These are phyloP conservation scores for Chromobotia macracanthus DNA, from an alignment of 2,797 vertebrate genomes.

Conservation along the genomic window DNA sequence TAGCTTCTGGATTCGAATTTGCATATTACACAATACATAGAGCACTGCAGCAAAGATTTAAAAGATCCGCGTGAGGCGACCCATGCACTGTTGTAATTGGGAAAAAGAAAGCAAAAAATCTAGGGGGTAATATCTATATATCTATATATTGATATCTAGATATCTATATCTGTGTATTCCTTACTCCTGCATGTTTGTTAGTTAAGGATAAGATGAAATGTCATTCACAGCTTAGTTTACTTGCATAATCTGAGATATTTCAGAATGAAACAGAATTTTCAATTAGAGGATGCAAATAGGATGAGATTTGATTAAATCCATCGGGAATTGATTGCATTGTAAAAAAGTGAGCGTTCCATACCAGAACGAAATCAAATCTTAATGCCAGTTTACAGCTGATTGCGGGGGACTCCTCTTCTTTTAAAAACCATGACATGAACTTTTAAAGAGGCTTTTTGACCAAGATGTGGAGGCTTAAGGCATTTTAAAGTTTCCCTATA, in stretches of 20 bases:
- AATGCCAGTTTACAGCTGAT: background rate
- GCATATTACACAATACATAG: constrained; percentile 33
- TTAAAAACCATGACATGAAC: too few species aligned
- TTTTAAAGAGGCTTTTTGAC: too few species aligned
- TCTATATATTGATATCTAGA: too few species aligned
- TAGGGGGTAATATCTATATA: background rate
- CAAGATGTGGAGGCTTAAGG: too few species aligned
- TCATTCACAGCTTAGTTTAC: background rate
- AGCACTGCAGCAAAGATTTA: constrained; percentile 25
- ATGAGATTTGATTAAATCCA: background rate
- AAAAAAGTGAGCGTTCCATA: background rate
- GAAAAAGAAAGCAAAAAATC: background rate
- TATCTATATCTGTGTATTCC: too few species aligned
- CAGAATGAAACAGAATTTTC: background rate
- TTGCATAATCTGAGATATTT: background rate
- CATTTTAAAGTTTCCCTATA: too few species aligned
- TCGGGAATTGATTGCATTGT: background rate
- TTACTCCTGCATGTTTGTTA: background rate
- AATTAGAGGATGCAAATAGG: background rate
- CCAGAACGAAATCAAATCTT: background rate
- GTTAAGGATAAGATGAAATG: background rate
- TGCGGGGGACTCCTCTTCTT: too few species aligned
- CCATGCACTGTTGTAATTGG: background rate
- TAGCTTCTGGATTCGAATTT: background rate
- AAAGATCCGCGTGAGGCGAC: background rate